These are phyloP conservation scores for Basileuterus tristriatus DNA, from an alignment of 2,797 vertebrate genomes.

Conservation along the genomic window DNA sequence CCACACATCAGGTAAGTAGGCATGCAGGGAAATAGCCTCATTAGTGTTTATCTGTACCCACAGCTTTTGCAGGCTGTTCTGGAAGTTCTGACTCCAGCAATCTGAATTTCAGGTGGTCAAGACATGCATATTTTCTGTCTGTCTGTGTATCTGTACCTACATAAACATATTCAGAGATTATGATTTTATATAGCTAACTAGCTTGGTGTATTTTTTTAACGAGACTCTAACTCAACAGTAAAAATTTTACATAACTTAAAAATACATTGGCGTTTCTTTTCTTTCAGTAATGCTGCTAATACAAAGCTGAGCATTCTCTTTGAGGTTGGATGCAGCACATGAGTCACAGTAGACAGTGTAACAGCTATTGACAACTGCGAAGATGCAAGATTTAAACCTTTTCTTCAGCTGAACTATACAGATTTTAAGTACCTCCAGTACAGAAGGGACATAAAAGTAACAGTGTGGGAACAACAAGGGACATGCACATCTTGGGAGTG, in stretches of 20 bases:
- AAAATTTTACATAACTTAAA: neutral
- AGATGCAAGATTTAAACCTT: neutral
- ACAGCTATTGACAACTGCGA: neutral
- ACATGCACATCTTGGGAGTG: accelerated
- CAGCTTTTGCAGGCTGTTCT: neutral
- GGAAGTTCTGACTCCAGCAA: neutral
- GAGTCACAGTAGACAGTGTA: neutral
- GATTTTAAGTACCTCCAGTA: neutral
- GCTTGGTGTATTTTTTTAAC: neutral
- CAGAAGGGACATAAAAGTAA: neutral
- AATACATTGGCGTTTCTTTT: neutral
- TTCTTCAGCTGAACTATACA: neutral
- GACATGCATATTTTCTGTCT: neutral
- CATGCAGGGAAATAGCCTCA: neutral
- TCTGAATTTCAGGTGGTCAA: neutral
- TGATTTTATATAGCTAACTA: neutral
- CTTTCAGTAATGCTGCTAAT: neutral
- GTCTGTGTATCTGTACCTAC: neutral
- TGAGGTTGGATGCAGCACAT: neutral
- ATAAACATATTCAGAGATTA: neutral
- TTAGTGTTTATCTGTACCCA: neutral
- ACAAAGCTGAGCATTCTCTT: neutral
- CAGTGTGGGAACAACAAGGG: neutral
- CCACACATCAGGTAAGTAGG: neutral
- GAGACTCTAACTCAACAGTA: neutral